Base-by-base conservation (phyloP, 2,888 invertebrate species). In the Drosophila mulleri region DNA sequence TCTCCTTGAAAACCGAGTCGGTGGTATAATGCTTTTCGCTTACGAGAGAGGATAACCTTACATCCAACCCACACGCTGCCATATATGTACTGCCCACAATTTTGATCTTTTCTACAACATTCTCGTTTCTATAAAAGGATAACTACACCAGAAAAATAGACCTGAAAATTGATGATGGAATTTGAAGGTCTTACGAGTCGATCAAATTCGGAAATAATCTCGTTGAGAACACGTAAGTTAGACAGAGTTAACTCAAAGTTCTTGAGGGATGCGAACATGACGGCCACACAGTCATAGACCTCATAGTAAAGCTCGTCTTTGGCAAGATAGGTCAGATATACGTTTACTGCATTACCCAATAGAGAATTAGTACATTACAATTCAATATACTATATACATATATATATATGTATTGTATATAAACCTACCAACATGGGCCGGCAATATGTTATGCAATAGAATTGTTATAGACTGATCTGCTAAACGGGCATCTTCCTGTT, bases 1-100 rank as follows among this genome's bases (percentile, higher is more conserved):
- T 62, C 37, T 76, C 75, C 4, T 53, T 18, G 6, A 44, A n/a
- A 16, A 75, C 44, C 23, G 76, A 75, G 11, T 45, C 18, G 1
- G 41, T 52, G 2, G 23, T 8, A 20, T 23, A 1, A 18, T 11
- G 32, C 2, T 9, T 35, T 2, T 41, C 56, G 12, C 52, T 41
- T 4, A 50, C 12, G 7, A 29, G 1, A 11, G 84, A 89, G 65
- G 96, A 94, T 72, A 95, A 94, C 35, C 94, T 95, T 0, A 96
- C 95, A 82, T 96, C 96, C 52, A 99, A 94, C 0, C 99, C 99
- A 90, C 98, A 97, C 0, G 98, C 98, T 2, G 98, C 98, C 98
- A 99, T 98, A 90, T 98, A 99, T 0, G 98, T 98, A 94, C 97
- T 97, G 65, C 98, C 98, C 37, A 98, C 98, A 62, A 99, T 96